Evolutionary conservation across 2,797 vertebrate species (phyloP).

Genomic region (Xyrichtys novacula): DNA sequence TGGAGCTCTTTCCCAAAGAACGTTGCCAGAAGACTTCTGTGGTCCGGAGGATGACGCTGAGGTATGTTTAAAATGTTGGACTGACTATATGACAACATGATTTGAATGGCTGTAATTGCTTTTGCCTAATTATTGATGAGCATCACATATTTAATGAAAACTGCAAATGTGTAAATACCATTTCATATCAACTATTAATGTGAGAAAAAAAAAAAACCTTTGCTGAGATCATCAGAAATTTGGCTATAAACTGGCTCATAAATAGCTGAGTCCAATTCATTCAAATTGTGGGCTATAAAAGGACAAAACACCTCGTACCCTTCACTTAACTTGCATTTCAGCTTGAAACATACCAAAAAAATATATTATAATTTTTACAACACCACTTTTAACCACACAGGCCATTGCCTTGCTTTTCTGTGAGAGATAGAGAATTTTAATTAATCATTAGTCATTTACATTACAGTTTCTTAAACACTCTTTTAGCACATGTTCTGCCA

Average conservation of each 20-base stretch:
- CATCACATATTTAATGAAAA: not conserved
- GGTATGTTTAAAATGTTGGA: slow-evolving; percentile 44
- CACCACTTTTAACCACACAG: slow-evolving; percentile 7
- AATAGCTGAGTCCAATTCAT: not conserved
- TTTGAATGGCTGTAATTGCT: slow-evolving; percentile 8
- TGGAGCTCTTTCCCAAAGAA: slow-evolving; percentile 43
- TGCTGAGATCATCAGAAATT: slow-evolving; percentile 3
- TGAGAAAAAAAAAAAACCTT: slow-evolving; percentile 16
- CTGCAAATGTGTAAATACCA: slow-evolving; percentile 11
- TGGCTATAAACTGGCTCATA: not conserved
- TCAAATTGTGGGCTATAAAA: not conserved
- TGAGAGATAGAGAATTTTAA: slow-evolving; percentile 6
- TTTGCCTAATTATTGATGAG: slow-evolving; percentile 10
- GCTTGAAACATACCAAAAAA: slow-evolving; percentile 34
- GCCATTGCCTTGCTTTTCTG: slow-evolving; percentile 6
- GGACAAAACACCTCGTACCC: slow-evolving; percentile 1
- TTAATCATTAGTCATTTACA: slow-evolving; percentile 20
- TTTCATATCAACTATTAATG: not conserved
- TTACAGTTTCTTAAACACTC: slow-evolving; percentile 29
- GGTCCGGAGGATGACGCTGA: slow-evolving; percentile 45
- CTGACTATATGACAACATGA: slow-evolving; percentile 26
- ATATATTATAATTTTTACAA: slow-evolving; percentile 12
- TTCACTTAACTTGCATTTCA: slow-evolving; percentile 7
- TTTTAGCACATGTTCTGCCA: slow-evolving; percentile 35
- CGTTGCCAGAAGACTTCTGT: slow-evolving; percentile 17